phyloP scores from a whole-genome alignment of 2,888 invertebrate species.

The Maniola hyperantus region DNA sequence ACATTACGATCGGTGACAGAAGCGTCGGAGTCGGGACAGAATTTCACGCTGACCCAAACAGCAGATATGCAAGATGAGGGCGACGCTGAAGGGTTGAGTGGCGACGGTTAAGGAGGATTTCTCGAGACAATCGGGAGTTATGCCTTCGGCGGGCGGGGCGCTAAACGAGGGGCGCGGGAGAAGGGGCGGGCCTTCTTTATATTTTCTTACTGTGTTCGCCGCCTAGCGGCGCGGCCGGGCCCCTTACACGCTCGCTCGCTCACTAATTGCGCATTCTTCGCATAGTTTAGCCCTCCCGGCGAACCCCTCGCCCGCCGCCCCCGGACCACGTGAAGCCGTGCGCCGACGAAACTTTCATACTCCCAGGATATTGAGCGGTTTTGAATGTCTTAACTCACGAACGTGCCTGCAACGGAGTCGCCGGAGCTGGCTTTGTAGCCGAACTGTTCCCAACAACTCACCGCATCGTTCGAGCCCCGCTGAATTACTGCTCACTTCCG shows the following conservation, averaged over 20 bases:
- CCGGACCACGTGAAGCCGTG: conserved; percentile 82
- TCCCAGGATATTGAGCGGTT: conserved; percentile 82
- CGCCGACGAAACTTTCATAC: conserved; percentile 82
- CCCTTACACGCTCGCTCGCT: conserved; percentile 87
- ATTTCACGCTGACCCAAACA: conserved; percentile 81
- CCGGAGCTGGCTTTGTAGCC: conserved; percentile 67
- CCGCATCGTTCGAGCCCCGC: conserved; percentile 53
- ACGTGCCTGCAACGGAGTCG: conserved; percentile 66
- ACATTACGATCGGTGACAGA: conserved; percentile 64
- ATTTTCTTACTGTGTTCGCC: conserved; percentile 86
- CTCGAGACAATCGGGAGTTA: conserved; percentile 83
- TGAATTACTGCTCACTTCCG: conserved; percentile 46
- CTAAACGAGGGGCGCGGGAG: conserved; percentile 79
- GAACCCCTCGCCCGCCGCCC: conserved; percentile 80
- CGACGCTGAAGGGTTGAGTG: conserved; percentile 75
- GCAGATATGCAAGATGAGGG: conserved; percentile 76
- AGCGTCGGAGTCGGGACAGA: conserved; percentile 56
- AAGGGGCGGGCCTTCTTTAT: conserved; percentile 86
- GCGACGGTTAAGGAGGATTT: conserved; percentile 79
- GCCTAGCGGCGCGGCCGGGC: conserved; percentile 83
- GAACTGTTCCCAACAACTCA: conserved; percentile 69
- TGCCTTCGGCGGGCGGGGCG: conserved; percentile 82
- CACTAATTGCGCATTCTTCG: conserved; percentile 99
- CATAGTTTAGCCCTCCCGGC: conserved; percentile 93
- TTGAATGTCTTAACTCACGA: conserved; percentile 83